Conservation (phyloP, 2,888 invertebrate genomes). For the Anoplius nigerrimus region DNA sequence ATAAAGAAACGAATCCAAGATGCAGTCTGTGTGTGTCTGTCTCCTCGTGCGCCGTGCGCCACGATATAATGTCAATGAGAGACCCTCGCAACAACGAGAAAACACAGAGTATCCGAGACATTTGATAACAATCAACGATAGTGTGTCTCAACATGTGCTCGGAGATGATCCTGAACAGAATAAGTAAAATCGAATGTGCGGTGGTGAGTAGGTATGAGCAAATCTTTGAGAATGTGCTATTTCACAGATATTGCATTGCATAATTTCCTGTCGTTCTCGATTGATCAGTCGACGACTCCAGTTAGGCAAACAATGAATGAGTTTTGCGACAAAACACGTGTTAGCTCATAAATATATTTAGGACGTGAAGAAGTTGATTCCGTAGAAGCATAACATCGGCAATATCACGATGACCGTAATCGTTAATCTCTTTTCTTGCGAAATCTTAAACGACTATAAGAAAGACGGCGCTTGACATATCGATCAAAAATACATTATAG, state of each 20-base stretch:
- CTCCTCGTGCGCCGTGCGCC: conserved; percentile 53
- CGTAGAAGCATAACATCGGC: no score
- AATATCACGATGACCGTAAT: no score
- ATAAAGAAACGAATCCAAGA: conserved; percentile 37
- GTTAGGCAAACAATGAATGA: no score
- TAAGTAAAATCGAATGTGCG: conserved; percentile 17
- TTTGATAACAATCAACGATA: conserved; percentile 13
- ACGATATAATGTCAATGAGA: conserved; percentile 35
- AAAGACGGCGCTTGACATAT: no score
- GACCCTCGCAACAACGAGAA: conserved; percentile 26
- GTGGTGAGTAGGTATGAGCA: conserved; percentile 45
- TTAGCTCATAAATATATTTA: no score
- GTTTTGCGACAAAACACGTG: no score
- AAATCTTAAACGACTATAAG: no score
- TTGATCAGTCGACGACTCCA: conserved; percentile 26
- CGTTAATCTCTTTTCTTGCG: background rate
- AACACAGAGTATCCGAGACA: background rate
- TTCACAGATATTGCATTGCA: conserved; percentile 20
- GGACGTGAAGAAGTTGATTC: no score
- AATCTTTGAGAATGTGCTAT: conserved; percentile 47
- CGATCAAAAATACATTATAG: no score
- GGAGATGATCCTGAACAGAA: conserved; percentile 12
- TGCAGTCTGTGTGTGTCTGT: conserved; percentile 49
- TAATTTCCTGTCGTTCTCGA: conserved; percentile 24
- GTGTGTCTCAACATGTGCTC: conserved; percentile 32